A percentile compares a stretch with the other conserved stretches of the same genome.
phyloP scores from a whole-genome alignment of 2,888 invertebrate species.

The Drepanosiphum platanoidis region DNA sequence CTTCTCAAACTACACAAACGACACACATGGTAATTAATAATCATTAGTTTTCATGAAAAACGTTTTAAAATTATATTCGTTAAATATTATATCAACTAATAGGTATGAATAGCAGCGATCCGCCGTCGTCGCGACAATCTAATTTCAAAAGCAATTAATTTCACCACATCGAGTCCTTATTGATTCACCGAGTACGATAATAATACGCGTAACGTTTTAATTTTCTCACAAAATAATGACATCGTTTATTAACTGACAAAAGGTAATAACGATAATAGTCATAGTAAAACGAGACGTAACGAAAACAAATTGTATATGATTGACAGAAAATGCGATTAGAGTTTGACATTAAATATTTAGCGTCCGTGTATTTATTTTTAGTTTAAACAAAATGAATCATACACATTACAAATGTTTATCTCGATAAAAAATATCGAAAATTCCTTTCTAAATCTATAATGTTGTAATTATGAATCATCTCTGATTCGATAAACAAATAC shows the following conservation, averaged over 20 bases:
- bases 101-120: not conserved
- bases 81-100: not conserved
- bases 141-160: not conserved
- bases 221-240: not conserved
- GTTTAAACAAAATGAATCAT: not conserved
- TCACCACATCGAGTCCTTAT: not conserved
- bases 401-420: no score
- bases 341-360: not conserved
- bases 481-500: no score
- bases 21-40: no score
- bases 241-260: no score
- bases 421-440: no score
- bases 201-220: not conserved
- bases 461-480: not conserved
- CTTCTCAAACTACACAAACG: conserved; percentile 77
- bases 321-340: not conserved
- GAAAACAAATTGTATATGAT: not conserved
- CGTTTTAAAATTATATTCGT: not conserved
- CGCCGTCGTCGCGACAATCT: not conserved
- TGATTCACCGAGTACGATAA: not conserved
- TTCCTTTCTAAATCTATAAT: not conserved
- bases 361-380: not conserved
- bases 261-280: no score
- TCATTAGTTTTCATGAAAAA: no score
- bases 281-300: no score